A percentile compares a stretch with the other conserved stretches of the same genome.
Evolutionary conservation across 2,797 vertebrate genomes (phyloP).

Genomic region (Leptodactylus fallax): DNA sequence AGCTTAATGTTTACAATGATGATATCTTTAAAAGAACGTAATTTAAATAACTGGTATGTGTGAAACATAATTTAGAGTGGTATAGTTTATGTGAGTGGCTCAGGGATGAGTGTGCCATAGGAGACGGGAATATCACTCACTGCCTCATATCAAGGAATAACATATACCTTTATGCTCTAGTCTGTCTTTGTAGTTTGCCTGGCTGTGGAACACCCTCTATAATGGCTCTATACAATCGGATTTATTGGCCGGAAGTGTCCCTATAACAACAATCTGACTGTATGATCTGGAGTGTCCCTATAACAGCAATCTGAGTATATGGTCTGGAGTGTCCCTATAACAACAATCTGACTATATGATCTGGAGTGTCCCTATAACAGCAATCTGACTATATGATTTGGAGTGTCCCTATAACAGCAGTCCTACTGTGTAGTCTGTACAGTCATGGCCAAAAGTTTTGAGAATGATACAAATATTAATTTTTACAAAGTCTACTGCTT

Average conservation of each 20-base stretch:
- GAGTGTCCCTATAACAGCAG: neutral
- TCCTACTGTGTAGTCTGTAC: neutral
- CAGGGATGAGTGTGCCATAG: neutral
- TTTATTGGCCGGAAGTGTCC: no score
- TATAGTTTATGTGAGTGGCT: constrained; percentile 4
- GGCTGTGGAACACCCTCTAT: no score
- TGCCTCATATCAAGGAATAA: neutral
- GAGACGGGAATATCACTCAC: no score
- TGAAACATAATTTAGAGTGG: constrained; percentile 30
- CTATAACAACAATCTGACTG: neutral
- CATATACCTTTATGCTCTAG: no score
- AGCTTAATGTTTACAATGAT: constrained; percentile 42
- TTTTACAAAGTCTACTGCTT: no score
- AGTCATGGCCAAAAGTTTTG: no score
- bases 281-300: neutral
- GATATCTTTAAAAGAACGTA: constrained; percentile 34
- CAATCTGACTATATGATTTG: neutral
- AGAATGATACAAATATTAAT: no score
- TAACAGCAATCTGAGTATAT: neutral
- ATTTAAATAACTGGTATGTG: constrained; percentile 22
- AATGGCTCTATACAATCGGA: no score
- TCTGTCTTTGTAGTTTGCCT: no score
- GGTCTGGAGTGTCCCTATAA: neutral
- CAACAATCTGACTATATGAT: no score
- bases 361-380: neutral